Percentiles rank a stretch among this genome's conserved stretches.
These are phyloP conservation scores for Rhynchonycteris naso DNA, from an alignment of 2,797 vertebrate species.

Conservation along the genomic window DNA sequence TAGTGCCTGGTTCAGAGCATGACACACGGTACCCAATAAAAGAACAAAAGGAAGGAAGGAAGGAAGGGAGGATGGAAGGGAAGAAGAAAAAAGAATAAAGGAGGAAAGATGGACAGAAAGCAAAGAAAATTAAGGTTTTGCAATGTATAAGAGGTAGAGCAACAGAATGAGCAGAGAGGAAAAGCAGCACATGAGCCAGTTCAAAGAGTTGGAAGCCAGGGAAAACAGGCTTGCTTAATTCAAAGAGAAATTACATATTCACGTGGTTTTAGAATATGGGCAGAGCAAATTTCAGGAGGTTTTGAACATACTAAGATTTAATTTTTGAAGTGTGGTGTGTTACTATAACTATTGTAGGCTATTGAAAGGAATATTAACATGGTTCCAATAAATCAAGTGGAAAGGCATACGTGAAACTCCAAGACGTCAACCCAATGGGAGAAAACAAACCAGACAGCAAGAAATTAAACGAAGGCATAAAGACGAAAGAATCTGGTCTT, in stretches of 20 bases:
- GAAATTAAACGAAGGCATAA: slow-evolving; percentile 23
- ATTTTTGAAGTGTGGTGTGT: background rate
- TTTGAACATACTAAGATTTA: slow-evolving; percentile 28
- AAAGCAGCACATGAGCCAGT: background rate
- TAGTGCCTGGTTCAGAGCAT: background rate
- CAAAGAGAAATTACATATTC: background rate
- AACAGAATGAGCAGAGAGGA: background rate
- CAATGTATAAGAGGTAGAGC: background rate
- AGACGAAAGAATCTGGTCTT: background rate
- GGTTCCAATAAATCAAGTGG: slow-evolving; percentile 14
- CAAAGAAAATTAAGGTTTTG: background rate
- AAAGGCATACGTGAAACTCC: background rate
- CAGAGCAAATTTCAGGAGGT: slow-evolving; percentile 8
- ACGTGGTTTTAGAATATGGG: slow-evolving; percentile 15
- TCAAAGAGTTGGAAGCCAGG: background rate
- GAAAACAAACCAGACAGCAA: background rate
- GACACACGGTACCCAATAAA: background rate
- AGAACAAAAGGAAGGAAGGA: background rate
- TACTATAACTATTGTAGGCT: background rate
- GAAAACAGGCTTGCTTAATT: background rate
- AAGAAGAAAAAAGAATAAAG: background rate
- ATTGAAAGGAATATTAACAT: background rate
- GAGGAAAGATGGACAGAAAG: background rate
- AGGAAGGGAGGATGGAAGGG: background rate
- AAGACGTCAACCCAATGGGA: background rate